These are phyloP conservation scores for Acanthis flammea DNA, from an alignment of 2,797 vertebrate genomes.

Conservation along the genomic window DNA sequence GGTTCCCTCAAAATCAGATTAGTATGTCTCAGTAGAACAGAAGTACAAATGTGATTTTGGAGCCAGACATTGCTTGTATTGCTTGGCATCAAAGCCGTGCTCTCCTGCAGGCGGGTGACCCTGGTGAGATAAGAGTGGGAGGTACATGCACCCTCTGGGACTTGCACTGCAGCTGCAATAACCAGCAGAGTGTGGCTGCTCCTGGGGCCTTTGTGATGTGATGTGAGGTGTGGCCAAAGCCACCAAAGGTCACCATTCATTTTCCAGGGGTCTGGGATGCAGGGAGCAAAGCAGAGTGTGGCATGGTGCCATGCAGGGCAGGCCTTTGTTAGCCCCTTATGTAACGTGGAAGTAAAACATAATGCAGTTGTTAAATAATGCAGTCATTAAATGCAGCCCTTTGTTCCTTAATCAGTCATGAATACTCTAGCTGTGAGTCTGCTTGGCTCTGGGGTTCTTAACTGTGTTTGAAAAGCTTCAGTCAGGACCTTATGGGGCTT, in stretches of 20 bases:
- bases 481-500: background rate
- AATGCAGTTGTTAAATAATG: constrained; percentile 36
- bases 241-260: constrained; percentile 5
- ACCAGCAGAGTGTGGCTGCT: background rate
- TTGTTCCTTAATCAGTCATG: constrained; percentile 52
- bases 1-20: constrained; percentile 8
- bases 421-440: constrained; percentile 49
- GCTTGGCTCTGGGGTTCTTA: background rate
- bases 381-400: constrained; percentile 39
- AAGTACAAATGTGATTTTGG: background rate
- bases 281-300: background rate
- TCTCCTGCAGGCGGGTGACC: background rate
- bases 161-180: background rate
- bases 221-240: constrained; percentile 40
- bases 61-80: background rate
- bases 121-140: background rate
- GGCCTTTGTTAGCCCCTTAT: constrained; percentile 35
- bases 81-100: background rate
- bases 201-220: background rate
- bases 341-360: constrained; percentile 50
- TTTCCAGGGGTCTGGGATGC: background rate
- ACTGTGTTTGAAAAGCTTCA: background rate
- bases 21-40: background rate
- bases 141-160: background rate
- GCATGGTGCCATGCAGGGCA: background rate